These are phyloP conservation scores for Lottia scabra DNA, from an alignment of 2,888 invertebrate genomes.

Conservation along the genomic window DNA sequence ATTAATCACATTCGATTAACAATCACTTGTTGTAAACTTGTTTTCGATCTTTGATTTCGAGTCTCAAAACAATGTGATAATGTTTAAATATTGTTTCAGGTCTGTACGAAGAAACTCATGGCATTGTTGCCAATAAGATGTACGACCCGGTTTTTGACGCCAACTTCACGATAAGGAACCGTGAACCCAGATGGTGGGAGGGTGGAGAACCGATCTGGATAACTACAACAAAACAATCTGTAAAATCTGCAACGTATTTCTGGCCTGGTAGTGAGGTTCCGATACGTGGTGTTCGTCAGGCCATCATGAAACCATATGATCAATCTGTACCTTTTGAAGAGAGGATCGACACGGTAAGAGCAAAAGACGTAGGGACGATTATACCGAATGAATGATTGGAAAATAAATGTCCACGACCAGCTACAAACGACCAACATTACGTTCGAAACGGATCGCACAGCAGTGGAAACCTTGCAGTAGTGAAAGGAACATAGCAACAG, in stretches of 20 bases:
- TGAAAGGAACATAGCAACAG: too few relatives aligned
- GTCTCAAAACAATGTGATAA: too few relatives aligned
- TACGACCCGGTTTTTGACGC: slow-evolving; percentile 71
- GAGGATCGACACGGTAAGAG: slow-evolving; percentile 73
- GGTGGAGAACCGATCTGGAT: slow-evolving; percentile 62
- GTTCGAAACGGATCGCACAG: too few relatives aligned
- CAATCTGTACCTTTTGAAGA: slow-evolving; percentile 70
- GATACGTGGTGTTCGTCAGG: slow-evolving; percentile 71
- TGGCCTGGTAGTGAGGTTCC: slow-evolving; percentile 77
- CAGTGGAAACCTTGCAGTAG: too few relatives aligned
- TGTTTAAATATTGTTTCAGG: too few relatives aligned
- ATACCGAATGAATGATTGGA: too few relatives aligned
- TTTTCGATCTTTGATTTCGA: too few relatives aligned
- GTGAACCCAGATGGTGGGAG: slow-evolving; percentile 54
- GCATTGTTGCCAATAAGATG: slow-evolving; percentile 76
- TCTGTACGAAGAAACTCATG: slow-evolving; percentile 77
- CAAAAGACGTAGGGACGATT: too few relatives aligned
- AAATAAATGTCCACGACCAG: too few relatives aligned
- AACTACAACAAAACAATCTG: slow-evolving; percentile 72
- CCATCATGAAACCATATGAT: slow-evolving; percentile 66
- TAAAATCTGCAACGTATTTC: slow-evolving; percentile 72
- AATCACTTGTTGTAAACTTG: too few relatives aligned
- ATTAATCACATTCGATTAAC: too few relatives aligned
- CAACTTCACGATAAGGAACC: slow-evolving; percentile 38
- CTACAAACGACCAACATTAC: too few relatives aligned